Percentiles rank a stretch among this genome's conserved stretches.
Conservation (phyloP, 2,113 vertebrate species). For the Okapia johnstoni region DNA sequence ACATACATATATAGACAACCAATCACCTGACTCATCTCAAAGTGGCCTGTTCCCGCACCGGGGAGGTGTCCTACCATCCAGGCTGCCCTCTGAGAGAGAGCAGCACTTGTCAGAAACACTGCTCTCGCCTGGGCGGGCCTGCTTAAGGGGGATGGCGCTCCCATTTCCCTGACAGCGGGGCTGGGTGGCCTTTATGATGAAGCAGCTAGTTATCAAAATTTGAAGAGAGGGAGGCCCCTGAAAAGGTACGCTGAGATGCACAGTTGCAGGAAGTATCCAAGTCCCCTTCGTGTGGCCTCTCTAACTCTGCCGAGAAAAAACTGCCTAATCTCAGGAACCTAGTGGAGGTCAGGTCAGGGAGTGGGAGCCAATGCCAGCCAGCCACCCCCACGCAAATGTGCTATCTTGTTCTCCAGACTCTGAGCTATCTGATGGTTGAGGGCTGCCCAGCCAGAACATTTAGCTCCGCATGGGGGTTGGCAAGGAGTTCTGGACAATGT, state of each 20-base stretch:
- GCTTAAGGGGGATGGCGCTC: neutral
- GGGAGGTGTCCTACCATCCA: neutral
- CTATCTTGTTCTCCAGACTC: neutral
- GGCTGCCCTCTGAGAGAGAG: neutral
- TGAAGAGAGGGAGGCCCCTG: neutral
- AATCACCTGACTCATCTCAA: neutral
- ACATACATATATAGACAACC: neutral
- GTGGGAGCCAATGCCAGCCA: neutral
- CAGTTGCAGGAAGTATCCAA: neutral
- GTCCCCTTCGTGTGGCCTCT: neutral
- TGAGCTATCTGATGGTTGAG: neutral
- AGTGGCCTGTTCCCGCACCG: neutral
- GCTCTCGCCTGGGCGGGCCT: fast-evolving
- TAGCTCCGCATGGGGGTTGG: neutral
- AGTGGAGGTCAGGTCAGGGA: neutral
- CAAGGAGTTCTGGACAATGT: neutral
- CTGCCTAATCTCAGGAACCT: neutral
- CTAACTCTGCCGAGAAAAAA: neutral
- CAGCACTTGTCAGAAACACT: neutral
- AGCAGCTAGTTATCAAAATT: neutral
- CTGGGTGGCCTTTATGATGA: neutral
- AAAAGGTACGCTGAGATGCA: neutral
- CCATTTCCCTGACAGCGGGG: neutral
- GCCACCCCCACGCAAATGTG: fast-evolving
- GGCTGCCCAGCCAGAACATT: fast-evolving